These are phyloP conservation scores for Callipepla californica DNA, from an alignment of 2,113 vertebrate genomes.

Conservation along the genomic window DNA sequence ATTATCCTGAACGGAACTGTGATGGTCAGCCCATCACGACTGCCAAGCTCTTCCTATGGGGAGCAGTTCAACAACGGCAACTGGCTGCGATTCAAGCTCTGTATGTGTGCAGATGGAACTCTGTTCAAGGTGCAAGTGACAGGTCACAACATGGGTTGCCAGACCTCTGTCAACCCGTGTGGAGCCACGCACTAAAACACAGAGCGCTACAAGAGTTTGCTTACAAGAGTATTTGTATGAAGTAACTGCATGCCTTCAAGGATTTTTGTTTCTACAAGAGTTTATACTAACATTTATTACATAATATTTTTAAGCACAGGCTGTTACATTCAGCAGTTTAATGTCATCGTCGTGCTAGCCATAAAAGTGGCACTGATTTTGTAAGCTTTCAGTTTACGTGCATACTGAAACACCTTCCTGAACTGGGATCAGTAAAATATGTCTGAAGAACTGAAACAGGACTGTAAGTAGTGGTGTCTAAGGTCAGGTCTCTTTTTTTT, in stretches of 20 bases:
- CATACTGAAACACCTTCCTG: background rate
- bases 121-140: conserved; percentile 94
- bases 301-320: conserved; percentile 31
- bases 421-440: background rate
- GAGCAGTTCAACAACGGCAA: conserved; percentile 82
- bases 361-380: background rate
- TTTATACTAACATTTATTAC: conserved; percentile 47
- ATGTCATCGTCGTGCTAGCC: background rate
- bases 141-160: conserved; percentile 92
- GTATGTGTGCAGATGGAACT: conserved; percentile 94
- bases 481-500: background rate
- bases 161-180: conserved; percentile 91
- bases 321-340: background rate
- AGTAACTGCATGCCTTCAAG: conserved; percentile 64
- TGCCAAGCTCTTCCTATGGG: conserved; percentile 84
- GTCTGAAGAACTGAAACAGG: background rate
- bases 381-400: background rate
- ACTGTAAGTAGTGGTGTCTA: background rate
- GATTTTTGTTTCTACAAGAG: conserved; percentile 52
- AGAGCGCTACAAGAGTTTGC: background rate
- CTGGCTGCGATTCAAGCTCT: conserved; percentile 95
- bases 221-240: conserved; percentile 15
- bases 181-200: conserved; percentile 77
- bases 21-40: conserved; percentile 88
- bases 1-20: conserved; percentile 95